Evolutionary conservation across 2,797 vertebrate species (phyloP).

Genomic region (Silurus lanzhouensis): DNA sequence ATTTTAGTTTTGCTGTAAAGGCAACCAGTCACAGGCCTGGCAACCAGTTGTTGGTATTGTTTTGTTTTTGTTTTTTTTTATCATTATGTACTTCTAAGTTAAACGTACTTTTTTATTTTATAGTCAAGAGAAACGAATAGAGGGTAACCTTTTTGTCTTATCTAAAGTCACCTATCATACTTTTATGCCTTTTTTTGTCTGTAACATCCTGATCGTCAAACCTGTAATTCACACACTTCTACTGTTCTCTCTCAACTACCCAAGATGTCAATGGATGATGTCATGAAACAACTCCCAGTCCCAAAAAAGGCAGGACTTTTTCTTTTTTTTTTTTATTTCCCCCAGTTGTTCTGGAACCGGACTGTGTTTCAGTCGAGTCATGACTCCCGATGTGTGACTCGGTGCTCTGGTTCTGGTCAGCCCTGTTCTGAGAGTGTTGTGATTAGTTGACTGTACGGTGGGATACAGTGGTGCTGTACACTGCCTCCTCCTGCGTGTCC

Average conservation of each 20-base stretch:
- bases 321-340: not conserved
- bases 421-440: slow-evolving; percentile 57
- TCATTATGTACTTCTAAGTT: not conserved
- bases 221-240: slow-evolving; percentile 55
- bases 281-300: slow-evolving; percentile 62
- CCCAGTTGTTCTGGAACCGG: slow-evolving; percentile 26
- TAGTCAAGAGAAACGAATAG: not conserved
- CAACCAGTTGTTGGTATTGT: not conserved
- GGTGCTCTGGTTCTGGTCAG: slow-evolving; percentile 51
- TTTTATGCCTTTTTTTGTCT: slow-evolving; percentile 47
- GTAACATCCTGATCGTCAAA: slow-evolving; percentile 63
- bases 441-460: slow-evolving; percentile 62
- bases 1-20: not conserved
- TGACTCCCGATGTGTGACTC: slow-evolving; percentile 29
- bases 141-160: slow-evolving; percentile 6
- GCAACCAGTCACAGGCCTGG: slow-evolving; percentile 1
- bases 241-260: slow-evolving; percentile 63
- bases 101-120: not conserved
- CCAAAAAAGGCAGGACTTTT: slow-evolving; percentile 30
- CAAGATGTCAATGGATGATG: slow-evolving; percentile 80
- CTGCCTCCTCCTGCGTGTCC: slow-evolving; percentile 55
- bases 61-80: not conserved
- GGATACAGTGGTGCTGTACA: slow-evolving; percentile 41
- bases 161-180: slow-evolving; percentile 19
- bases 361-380: slow-evolving; percentile 38